Conservation (phyloP, 2,888 invertebrate species). For the Abrostola tripartita region DNA sequence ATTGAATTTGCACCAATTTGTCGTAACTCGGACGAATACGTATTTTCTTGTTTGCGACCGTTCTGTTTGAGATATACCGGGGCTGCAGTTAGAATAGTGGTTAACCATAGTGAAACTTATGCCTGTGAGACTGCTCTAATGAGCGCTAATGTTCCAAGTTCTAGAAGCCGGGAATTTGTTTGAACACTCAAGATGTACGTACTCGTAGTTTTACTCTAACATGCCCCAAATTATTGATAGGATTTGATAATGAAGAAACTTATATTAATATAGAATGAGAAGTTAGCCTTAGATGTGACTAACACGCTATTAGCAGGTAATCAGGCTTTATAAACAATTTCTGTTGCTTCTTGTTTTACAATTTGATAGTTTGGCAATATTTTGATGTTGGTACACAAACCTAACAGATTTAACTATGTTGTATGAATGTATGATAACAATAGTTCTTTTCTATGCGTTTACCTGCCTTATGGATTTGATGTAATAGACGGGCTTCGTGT, state of each 20-base stretch:
- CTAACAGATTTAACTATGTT: no score
- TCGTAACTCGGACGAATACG: slow-evolving; percentile 45
- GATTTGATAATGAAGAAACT: slow-evolving; percentile 50
- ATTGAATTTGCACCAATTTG: slow-evolving; percentile 62
- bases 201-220: slow-evolving; percentile 39
- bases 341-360: slow-evolving; percentile 13
- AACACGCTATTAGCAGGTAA: slow-evolving; percentile 24
- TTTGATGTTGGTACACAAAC: slow-evolving; percentile 6
- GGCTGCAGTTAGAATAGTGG: slow-evolving; percentile 24
- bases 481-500: no score
- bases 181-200: slow-evolving; percentile 59
- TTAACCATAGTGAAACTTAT: slow-evolving; percentile 29
- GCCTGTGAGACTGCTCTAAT: slow-evolving; percentile 13
- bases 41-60: slow-evolving; percentile 10
- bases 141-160: slow-evolving; percentile 26
- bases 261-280: slow-evolving; percentile 37
- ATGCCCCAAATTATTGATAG: slow-evolving; percentile 44
- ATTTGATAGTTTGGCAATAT: slow-evolving; percentile 7
- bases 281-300: slow-evolving; percentile 20
- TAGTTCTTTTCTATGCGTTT: no score
- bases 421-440: background rate
- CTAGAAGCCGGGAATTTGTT: slow-evolving; percentile 29
- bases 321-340: slow-evolving; percentile 34
- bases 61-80: slow-evolving; percentile 9
- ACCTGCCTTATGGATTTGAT: no score